Conservation (phyloP, 2,888 invertebrate species). For the Oscheius sp. region DNA sequence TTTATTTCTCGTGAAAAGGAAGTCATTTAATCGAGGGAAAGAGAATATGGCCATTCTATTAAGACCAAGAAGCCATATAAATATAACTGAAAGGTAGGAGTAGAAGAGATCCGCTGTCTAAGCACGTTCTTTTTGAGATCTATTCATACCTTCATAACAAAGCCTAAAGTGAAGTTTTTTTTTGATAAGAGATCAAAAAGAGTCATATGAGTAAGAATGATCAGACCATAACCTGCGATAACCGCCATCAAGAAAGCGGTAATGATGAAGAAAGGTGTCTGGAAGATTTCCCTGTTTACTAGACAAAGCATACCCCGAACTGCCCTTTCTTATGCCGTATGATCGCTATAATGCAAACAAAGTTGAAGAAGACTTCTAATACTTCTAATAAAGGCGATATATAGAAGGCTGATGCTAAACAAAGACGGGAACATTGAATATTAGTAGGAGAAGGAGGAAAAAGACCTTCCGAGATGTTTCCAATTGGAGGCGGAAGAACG, state of each 20-base stretch:
- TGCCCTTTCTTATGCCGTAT: background rate
- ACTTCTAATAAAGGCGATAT: background rate
- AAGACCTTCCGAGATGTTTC: background rate
- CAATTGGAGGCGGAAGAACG: background rate
- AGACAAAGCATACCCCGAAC: background rate
- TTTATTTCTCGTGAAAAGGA: slow-evolving; percentile 11
- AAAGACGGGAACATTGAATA: background rate
- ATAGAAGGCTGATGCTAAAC: too few species aligned
- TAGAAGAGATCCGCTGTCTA: slow-evolving; percentile 6
- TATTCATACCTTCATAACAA: too few species aligned
- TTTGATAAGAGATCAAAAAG: too few species aligned
- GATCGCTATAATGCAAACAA: background rate
- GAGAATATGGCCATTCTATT: slow-evolving; percentile 21
- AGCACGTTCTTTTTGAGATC: too few species aligned
- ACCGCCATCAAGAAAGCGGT: slow-evolving; percentile 1
- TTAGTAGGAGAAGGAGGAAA: too few species aligned
- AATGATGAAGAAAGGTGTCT: slow-evolving; percentile 12
- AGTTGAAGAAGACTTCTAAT: slow-evolving; percentile 1
- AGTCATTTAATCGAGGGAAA: background rate
- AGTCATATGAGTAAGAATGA: too few species aligned
- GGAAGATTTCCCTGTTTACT: background rate
- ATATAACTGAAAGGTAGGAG: slow-evolving; percentile 4
- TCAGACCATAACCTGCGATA: too few species aligned
- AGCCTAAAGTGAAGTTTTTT: too few species aligned
- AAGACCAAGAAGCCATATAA: slow-evolving; percentile 8